These are phyloP conservation scores for Caenorhabditis becei DNA, from an alignment of 2,888 invertebrate genomes.

Conservation along the genomic window DNA sequence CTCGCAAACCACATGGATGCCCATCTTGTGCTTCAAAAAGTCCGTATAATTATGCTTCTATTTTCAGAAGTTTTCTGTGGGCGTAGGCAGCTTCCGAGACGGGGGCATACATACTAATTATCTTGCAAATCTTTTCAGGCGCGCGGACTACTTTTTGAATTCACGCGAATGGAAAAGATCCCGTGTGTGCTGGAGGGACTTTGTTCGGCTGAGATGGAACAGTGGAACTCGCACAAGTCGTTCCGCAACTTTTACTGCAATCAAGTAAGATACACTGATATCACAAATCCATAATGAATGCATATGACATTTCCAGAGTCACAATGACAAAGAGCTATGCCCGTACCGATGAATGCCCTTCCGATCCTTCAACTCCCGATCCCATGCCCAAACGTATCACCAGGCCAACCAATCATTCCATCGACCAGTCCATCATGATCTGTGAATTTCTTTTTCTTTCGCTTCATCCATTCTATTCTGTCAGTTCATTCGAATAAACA, in stretches of 20 bases:
- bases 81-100: too few relatives aligned
- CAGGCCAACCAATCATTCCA: constrained; percentile 4
- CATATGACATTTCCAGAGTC: constrained; percentile 34
- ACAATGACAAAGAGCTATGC: constrained; percentile 50
- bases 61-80: constrained; percentile 27
- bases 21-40: constrained; percentile 90
- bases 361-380: not conserved
- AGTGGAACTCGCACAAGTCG: constrained; percentile 77
- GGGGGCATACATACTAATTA: constrained; percentile 1
- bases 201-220: constrained; percentile 70
- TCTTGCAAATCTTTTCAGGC: constrained; percentile 84
- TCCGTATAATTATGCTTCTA: constrained; percentile 69
- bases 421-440: constrained; percentile 1
- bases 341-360: constrained; percentile 44
- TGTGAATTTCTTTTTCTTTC: constrained; percentile 15
- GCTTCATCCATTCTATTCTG: not conserved
- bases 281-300: not conserved
- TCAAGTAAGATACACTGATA: constrained; percentile 44
- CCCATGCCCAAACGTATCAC: constrained; percentile 23
- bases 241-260: constrained; percentile 75
- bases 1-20: constrained; percentile 98
- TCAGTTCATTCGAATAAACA: not conserved
- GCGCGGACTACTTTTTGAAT: constrained; percentile 92
- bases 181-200: constrained; percentile 91
- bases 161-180: constrained; percentile 90